phyloP scores from a whole-genome alignment of 2,113 vertebrate genomes.

The rabbit (Oryctolagus cuniculus) region mOryCun1.1 NC_091432.1:28023501-28024000 shows the following conservation, averaged over 20 bases:
- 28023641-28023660: constrained; percentile 67
- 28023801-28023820: background rate
- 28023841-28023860: background rate
- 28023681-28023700: background rate
- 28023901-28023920: background rate
- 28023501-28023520: constrained; percentile 62
- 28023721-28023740: background rate
- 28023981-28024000: background rate
- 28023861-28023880: background rate
- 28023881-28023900: background rate
- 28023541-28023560: constrained; percentile 2
- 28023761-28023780: background rate
- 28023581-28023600: constrained; percentile 59
- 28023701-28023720: background rate
- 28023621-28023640: constrained; percentile 15
- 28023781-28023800: background rate
- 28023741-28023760: background rate
- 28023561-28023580: constrained; percentile 7
- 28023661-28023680: background rate
- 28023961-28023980: background rate
- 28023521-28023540: background rate
- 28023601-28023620: background rate
- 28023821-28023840: background rate
- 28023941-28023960: background rate
- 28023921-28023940: background rate